A percentile compares a stretch with the other conserved stretches of the same genome.
Evolutionary conservation across 2,113 vertebrate species (phyloP).

Genomic region (Atrichornis clamosus): DNA sequence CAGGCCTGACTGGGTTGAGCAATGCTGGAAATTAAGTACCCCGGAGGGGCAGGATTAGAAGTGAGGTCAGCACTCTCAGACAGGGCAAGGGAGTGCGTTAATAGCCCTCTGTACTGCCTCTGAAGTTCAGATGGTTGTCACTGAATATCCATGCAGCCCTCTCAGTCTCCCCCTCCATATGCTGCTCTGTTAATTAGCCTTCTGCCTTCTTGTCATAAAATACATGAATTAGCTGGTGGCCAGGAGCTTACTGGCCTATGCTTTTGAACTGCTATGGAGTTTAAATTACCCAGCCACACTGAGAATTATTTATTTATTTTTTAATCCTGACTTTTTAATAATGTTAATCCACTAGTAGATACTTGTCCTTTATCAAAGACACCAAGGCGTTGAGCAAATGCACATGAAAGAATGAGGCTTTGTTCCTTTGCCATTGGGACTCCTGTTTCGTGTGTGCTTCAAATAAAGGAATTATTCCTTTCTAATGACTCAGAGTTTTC

Average conservation of each 20-base stretch:
- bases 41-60: conserved; percentile 62
- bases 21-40: conserved; percentile 56
- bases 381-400: conserved; percentile 13
- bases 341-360: conserved; percentile 53
- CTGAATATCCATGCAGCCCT: background rate
- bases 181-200: conserved; percentile 15
- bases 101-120: conserved; percentile 14
- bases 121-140: conserved; percentile 19
- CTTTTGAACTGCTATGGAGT: conserved; percentile 9
- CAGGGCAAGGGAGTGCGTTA: conserved; percentile 28
- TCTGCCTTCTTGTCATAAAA: conserved; percentile 25
- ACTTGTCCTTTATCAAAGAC: conserved; percentile 54
- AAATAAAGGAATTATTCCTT: conserved; percentile 27
- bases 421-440: conserved; percentile 52
- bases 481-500: conserved; percentile 21
- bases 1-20: conserved; percentile 58
- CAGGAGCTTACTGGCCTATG: conserved; percentile 8
- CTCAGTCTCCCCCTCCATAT: background rate
- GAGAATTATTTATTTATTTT: background rate
- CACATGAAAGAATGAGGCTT: conserved; percentile 49
- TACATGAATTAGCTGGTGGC: background rate
- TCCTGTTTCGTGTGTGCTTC: background rate
- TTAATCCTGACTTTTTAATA: conserved; percentile 56
- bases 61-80: conserved; percentile 43
- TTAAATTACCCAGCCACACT: background rate